Evolutionary conservation across 2,888 invertebrate genomes (phyloP), one percentile per base, ranked within the genome.

Genomic region (Helleia helle): DNA sequence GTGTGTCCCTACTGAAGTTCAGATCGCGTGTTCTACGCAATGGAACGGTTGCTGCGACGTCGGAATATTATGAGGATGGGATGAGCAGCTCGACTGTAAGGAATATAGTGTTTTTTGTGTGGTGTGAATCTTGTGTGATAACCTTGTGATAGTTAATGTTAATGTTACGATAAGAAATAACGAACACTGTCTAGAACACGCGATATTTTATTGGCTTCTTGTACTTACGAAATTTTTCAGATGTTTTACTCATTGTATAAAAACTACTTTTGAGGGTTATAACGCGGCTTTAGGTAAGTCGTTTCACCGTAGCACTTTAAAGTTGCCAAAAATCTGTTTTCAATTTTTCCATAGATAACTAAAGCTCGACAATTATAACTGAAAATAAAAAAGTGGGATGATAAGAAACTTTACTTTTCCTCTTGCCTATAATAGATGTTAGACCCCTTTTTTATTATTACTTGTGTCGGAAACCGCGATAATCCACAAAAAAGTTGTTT

Each of bases 1-100:
- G 79, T 88, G 46, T 91, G 91, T 65, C 89, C 89, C 41, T 89
- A 87, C 75, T 87, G 76, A 84, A 79, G 79, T 70, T 79, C 79
- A 56, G 75, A 73, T 68, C 84, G 84, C 84, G 84, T 83, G 83
- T 81, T 83, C 84, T 81, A 79, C 80, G 80, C 79, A 60, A 71
- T 83, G 77, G 72, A 81, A 74, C 79, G 83, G 37, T 57, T 84
- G 62, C 75, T 83, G 52, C 71, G 81, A 48, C 76, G 83, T 58
- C 79, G 83, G 56, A 80, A 81, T 60, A 75, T 84, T 56, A 79
- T 83, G 81, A 75, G 84, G 65, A 83, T 84, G 81, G 84, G 84
- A 57, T 77, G 25, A 30, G 44, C 36, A 28, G 18, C 4, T 14
- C 8, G 14, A 13, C 25, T 26, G n/a, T 5, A 7, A 8, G 14